phyloP scores from a whole-genome alignment of 1,140 invertebrate species.

The Nylanderia fulva region DNA sequence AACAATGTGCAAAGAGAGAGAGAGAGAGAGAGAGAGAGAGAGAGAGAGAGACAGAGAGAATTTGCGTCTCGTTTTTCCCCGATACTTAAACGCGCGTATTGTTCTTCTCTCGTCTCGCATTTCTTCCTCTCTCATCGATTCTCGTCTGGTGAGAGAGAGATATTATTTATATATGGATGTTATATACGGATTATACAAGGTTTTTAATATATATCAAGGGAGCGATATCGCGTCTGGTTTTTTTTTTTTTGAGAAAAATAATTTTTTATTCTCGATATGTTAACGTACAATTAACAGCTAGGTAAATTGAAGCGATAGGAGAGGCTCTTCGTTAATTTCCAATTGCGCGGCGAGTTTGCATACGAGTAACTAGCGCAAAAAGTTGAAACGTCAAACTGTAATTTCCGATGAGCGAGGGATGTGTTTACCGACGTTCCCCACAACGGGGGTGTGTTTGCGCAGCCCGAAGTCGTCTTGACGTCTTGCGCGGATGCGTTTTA shows the following conservation, averaged over 20 bases:
- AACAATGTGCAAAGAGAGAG: not conserved
- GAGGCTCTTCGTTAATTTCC: slow-evolving; percentile 14
- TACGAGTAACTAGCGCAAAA: slow-evolving; percentile 37
- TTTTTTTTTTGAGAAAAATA: not conserved
- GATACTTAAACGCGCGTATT: slow-evolving; percentile 17
- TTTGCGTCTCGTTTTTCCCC: slow-evolving; percentile 11
- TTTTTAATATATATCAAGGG: not conserved
- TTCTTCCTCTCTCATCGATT: slow-evolving; percentile 4
- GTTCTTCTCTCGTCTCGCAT: slow-evolving; percentile 19
- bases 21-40: no score
- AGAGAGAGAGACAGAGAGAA: no score
- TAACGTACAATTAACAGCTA: not conserved
- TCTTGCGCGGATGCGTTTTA: slow-evolving; percentile 55
- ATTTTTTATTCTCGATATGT: not conserved
- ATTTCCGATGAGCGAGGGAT: slow-evolving; percentile 36
- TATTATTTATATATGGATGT: not conserved
- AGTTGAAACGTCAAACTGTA: slow-evolving; percentile 54
- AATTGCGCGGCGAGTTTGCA: slow-evolving; percentile 2
- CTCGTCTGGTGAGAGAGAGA: not conserved
- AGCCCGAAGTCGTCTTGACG: slow-evolving; percentile 51
- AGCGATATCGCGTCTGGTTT: not conserved
- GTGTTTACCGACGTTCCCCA: slow-evolving; percentile 46
- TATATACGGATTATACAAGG: not conserved
- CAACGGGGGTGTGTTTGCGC: slow-evolving; percentile 50
- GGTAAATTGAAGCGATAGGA: not conserved